A percentile compares a stretch with the other conserved stretches of the same genome.
Evolutionary conservation across 2,797 vertebrate genomes (phyloP).

Genomic region (Epinephelus malabaricus): DNA sequence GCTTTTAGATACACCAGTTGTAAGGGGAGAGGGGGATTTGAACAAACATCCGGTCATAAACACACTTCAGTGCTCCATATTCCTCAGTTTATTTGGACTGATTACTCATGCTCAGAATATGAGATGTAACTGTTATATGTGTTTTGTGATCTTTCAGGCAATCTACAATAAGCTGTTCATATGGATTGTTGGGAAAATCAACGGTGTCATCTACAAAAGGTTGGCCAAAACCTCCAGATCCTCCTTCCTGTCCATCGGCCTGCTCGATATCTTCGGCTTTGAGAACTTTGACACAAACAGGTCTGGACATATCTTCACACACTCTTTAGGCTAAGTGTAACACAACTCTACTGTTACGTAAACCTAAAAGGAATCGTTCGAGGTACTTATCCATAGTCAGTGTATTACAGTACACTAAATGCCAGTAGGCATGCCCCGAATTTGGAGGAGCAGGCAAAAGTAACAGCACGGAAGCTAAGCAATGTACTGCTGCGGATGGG

Average conservation of each 20-base stretch:
- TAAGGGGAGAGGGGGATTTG: too few relatives aligned
- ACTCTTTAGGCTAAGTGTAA: rapidly evolving
- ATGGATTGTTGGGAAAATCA: slow-evolving; percentile 95
- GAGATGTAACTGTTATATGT: background rate
- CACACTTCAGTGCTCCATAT: too few relatives aligned
- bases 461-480: too few relatives aligned
- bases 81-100: background rate
- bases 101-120: background rate
- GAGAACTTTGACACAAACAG: slow-evolving; percentile 96
- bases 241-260: slow-evolving; percentile 87
- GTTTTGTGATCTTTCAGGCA: slow-evolving; percentile 82
- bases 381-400: too few relatives aligned
- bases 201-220: slow-evolving; percentile 87
- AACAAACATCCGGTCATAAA: too few relatives aligned
- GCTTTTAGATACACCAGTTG: too few relatives aligned
- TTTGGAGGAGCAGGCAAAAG: too few relatives aligned
- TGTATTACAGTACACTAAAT: too few relatives aligned
- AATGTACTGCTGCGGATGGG: too few relatives aligned
- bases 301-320: slow-evolving; percentile 69
- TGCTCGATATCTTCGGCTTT: slow-evolving; percentile 98
- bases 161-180: slow-evolving; percentile 94
- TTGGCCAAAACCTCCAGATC: slow-evolving; percentile 67
- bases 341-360: background rate
- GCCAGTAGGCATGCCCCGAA: too few relatives aligned
- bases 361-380: background rate